Evolutionary conservation across 1,140 invertebrate species (phyloP).

Genomic region (Cydia fagiglandana): DNA sequence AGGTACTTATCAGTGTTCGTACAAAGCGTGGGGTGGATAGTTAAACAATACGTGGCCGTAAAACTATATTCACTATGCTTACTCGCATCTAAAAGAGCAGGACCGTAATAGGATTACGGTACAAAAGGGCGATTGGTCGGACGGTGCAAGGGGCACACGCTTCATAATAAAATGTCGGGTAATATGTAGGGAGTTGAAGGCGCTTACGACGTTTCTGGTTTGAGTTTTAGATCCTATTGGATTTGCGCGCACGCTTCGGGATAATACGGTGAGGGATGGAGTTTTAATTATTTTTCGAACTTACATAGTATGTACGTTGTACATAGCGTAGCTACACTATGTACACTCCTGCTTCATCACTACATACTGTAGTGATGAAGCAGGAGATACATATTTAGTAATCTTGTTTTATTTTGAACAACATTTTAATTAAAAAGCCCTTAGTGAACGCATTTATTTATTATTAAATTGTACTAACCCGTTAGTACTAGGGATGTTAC

Average conservation of each 20-base stretch:
- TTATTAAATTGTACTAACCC: no score
- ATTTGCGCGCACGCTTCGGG: constrained; percentile 13
- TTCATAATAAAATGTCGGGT: background rate
- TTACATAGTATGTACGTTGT: background rate
- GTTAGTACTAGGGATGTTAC: no score
- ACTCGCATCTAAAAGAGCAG: constrained; percentile 16
- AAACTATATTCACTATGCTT: constrained; percentile 29
- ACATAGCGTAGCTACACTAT: no score
- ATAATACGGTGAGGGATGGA: constrained; percentile 3
- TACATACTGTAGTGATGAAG: background rate
- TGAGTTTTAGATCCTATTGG: background rate
- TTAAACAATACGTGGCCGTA: background rate
- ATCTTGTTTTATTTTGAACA: background rate
- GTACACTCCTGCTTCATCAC: no score
- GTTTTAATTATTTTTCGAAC: constrained; percentile 17
- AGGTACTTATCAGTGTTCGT: background rate
- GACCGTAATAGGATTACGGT: constrained; percentile 25
- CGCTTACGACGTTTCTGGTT: background rate
- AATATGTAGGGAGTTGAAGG: background rate
- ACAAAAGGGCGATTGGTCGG: constrained; percentile 20
- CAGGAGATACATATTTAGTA: background rate
- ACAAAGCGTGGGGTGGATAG: background rate
- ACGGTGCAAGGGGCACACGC: background rate
- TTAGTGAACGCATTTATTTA: no score
- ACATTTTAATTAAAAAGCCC: no score